phyloP scores from a whole-genome alignment of 2,797 vertebrate species.

The Hapalemur alaotrensis region DNA sequence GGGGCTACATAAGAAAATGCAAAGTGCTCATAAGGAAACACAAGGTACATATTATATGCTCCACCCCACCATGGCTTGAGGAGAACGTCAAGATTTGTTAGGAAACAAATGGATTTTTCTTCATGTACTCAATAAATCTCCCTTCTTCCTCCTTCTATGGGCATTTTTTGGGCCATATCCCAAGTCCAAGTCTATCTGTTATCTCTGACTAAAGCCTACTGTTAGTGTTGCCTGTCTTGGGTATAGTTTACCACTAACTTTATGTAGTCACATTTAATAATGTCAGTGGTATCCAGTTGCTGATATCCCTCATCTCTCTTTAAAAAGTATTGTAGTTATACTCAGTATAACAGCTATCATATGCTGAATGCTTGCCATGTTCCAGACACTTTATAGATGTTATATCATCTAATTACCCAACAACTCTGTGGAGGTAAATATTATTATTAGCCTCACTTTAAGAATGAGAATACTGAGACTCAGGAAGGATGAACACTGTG shows the following conservation, averaged over 20 bases:
- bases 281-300: not conserved
- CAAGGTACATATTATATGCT: too few species aligned
- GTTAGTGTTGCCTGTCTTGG: not conserved
- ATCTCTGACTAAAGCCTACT: not conserved
- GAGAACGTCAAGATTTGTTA: not conserved
- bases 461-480: not conserved
- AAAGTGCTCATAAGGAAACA: too few species aligned
- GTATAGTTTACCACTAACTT: not conserved
- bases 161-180: not conserved
- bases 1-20: accelerated
- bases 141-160: not conserved
- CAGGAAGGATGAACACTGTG: not conserved
- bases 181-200: not conserved
- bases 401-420: not conserved
- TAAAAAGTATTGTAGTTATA: not conserved
- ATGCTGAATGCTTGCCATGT: not conserved
- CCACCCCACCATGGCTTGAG: not conserved
- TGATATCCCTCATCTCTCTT: not conserved
- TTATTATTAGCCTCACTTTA: not conserved
- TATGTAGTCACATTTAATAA: not conserved
- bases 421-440: not conserved
- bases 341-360: not conserved
- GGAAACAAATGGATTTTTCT: not conserved
- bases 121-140: not conserved
- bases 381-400: not conserved